Evolutionary conservation across 2,888 invertebrate species (phyloP).

Genomic region (Pristionchus maxplancki): DNA sequence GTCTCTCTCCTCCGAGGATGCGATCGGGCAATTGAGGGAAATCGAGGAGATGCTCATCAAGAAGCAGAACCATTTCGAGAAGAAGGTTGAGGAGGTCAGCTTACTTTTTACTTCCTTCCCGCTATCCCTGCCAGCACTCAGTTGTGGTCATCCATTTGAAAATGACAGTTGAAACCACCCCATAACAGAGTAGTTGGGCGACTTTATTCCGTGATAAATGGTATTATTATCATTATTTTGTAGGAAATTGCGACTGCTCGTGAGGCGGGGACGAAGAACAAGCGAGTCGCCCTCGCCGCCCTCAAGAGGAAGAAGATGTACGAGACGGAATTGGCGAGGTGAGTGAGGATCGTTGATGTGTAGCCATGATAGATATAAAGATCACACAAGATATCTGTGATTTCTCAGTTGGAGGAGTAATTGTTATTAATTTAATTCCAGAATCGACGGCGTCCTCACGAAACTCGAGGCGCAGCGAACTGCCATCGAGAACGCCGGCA

Average conservation of each 20-base stretch:
- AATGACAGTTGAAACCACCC: too few relatives aligned
- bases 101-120: not conserved
- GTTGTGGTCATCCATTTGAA: too few relatives aligned
- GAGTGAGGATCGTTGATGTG: not conserved
- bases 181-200: too few relatives aligned
- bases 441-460: constrained; percentile 56
- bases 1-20: constrained; percentile 57
- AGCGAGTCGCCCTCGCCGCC: constrained; percentile 64
- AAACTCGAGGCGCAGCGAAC: constrained; percentile 65
- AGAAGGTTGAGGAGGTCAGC: constrained; percentile 57
- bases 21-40: constrained; percentile 63
- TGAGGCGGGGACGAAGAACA: constrained; percentile 63
- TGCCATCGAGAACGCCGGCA: constrained; percentile 67
- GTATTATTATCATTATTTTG: too few relatives aligned
- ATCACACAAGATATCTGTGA: too few relatives aligned
- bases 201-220: too few relatives aligned
- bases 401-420: too few relatives aligned
- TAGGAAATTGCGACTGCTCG: constrained; percentile 62
- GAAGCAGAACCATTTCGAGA: constrained; percentile 64
- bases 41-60: constrained; percentile 64
- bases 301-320: constrained; percentile 65
- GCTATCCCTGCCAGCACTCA: not conserved
- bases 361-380: too few relatives aligned
- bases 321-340: constrained; percentile 60
- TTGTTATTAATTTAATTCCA: not conserved